Evolutionary conservation across 2,113 vertebrate species (phyloP).

Genomic region (Ceyx margarethae): DNA sequence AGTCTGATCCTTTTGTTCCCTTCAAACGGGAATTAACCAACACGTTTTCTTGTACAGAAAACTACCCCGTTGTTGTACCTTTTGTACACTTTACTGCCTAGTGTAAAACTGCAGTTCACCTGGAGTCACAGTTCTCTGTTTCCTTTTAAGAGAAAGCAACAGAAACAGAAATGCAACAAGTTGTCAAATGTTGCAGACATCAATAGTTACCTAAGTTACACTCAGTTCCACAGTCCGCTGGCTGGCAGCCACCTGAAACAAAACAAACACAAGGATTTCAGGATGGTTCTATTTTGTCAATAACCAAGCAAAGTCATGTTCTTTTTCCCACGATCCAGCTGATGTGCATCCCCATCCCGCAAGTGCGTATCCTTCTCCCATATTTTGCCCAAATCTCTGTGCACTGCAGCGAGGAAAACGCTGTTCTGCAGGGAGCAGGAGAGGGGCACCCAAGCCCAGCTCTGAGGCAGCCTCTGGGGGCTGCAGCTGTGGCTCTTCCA

Average conservation of each 20-base stretch:
- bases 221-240: conserved; percentile 22
- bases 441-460: rapidly evolving
- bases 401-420: background rate
- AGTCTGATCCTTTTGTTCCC: background rate
- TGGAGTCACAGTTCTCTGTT: background rate
- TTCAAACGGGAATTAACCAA: background rate
- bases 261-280: background rate
- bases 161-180: background rate
- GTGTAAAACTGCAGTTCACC: background rate
- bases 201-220: background rate
- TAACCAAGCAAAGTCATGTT: background rate
- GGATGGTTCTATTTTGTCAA: background rate
- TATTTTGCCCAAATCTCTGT: background rate
- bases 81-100: background rate
- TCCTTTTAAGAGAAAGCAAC: background rate
- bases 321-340: background rate
- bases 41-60: background rate
- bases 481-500: background rate
- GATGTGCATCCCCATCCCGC: no score
- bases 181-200: background rate
- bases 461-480: rapidly evolving
- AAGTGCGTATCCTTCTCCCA: rapidly evolving
- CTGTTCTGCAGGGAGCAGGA: background rate
- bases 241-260: background rate
- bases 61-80: background rate